Base-by-base conservation (phyloP, 2,113 vertebrate species). In the Myxocyprinus asiaticus region DNA sequence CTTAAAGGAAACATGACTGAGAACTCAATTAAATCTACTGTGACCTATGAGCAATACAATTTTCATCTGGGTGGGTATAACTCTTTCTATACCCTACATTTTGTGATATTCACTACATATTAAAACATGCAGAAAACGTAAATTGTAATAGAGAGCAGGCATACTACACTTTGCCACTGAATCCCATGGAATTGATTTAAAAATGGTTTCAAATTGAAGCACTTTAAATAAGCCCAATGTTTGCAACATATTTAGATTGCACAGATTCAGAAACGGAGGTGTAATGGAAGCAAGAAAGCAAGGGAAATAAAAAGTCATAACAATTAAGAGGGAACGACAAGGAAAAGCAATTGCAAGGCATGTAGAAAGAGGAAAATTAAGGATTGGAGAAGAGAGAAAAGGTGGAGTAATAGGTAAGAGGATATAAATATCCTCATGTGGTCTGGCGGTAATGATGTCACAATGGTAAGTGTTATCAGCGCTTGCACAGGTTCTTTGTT, bases 401-500 rank as follows among this genome's bases (percentile, higher is more conserved):
- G 22, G 22, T 33, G 22, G 22, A 33, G 22, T 33, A 33, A 50
- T 65, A 67, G 17, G 70, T 66, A 80, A 53, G 15, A 77, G 22
- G 77, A 73, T 67, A 85, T 77, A 85, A 81, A 82, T 80, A 80
- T 73, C 59, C 33, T 65, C 6, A 56, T 53, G 73, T 74, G 74
- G 64, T 80, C 74, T 65, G 74, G 53, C 10, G 42, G 73, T 55
- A 59, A 77, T 89, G 88, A 87, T 86, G 88, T 88, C 90, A 92
- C 90, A 91, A 90, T 90, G 84, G 84, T 84, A 81, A 82, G 85
- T 86, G 90, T 93, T 93, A 93, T 93, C 92, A 91, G 91, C 86
- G 79, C 85, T 87, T 82, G 87, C 90, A 88, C 92, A 91, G 91
- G 88, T 92, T 91, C 67, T 91, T 90, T 90, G 89, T 89, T 90